Percentiles rank a stretch among this genome's conserved stretches.
These are phyloP conservation scores for Oreotrochilus melanogaster DNA, from an alignment of 2,113 vertebrate species.

Conservation along the genomic window DNA sequence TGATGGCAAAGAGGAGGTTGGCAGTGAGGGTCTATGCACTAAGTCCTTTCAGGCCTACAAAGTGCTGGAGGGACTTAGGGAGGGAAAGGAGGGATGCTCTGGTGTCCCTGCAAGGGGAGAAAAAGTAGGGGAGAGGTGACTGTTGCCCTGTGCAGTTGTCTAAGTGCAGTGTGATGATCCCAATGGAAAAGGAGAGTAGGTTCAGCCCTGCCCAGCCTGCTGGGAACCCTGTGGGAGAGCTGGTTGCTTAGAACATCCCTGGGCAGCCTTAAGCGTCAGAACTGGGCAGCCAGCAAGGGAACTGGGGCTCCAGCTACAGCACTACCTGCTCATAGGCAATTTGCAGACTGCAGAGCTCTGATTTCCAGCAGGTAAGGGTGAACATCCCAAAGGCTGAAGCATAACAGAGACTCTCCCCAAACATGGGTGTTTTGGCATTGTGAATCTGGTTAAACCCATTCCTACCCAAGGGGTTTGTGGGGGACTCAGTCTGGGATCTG, in stretches of 20 bases:
- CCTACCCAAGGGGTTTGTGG: accelerated
- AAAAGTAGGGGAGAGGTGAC: background rate
- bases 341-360: background rate
- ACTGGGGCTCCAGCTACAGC: background rate
- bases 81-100: background rate
- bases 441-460: background rate
- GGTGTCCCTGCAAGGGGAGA: background rate
- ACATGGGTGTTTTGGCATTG: background rate
- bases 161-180: background rate
- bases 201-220: background rate
- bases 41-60: background rate
- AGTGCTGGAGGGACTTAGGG: accelerated
- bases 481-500: background rate
- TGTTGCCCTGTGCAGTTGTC: accelerated
- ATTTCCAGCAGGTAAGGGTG: background rate
- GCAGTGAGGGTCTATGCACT: background rate
- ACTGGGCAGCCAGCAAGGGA: background rate
- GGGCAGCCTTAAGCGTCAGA: accelerated
- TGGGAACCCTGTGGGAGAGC: background rate
- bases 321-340: background rate
- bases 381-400: background rate
- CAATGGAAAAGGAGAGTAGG: background rate
- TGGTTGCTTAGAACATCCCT: background rate
- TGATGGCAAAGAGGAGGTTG: background rate
- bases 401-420: background rate